Evolutionary conservation across 2,888 invertebrate species (phyloP).

Genomic region (Hirtodrosophila histrioides): DNA sequence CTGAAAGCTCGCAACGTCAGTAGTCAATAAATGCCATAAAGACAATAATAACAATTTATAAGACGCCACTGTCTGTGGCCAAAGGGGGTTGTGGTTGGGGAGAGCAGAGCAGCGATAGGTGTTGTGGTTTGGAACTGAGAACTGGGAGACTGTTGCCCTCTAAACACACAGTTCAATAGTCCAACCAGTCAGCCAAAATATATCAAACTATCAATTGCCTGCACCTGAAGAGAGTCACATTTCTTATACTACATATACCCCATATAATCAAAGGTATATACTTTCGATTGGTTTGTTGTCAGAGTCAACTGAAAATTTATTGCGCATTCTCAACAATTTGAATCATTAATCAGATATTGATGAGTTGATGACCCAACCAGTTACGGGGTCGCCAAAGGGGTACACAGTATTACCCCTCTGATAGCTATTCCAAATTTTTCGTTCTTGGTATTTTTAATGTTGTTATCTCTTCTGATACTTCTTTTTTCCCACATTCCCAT

Average conservation of each 20-base stretch:
- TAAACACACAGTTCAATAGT: conserved; percentile 20
- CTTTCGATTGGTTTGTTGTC: conserved; percentile 26
- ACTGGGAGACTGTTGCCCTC: not conserved
- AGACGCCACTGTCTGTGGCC: conserved; percentile 3
- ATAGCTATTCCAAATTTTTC: too few relatives aligned
- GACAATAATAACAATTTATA: conserved; percentile 11
- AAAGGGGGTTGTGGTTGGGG: not conserved
- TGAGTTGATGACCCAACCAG: too few relatives aligned
- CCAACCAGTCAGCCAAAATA: conserved; percentile 21
- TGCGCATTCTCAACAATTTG: conserved; percentile 47
- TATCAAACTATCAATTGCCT: conserved; percentile 22
- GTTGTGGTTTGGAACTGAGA: not conserved
- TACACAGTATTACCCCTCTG: too few relatives aligned
- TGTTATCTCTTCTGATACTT: too few relatives aligned
- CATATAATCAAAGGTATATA: not conserved
- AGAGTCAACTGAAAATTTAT: conserved; percentile 54
- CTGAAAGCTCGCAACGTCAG: conserved; percentile 3
- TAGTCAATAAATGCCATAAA: conserved; percentile 22
- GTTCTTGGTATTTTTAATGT: too few relatives aligned
- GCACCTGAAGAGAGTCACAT: conserved; percentile 36
- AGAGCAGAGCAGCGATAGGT: not conserved
- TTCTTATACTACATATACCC: not conserved
- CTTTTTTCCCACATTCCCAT: too few relatives aligned
- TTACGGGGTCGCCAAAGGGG: too few relatives aligned
- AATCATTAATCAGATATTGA: conserved; percentile 34